Evolutionary conservation across 2,888 invertebrate species (phyloP), one percentile per base, ranked within the genome.

Genomic region (Caenorhabditis parvicauda): DNA sequence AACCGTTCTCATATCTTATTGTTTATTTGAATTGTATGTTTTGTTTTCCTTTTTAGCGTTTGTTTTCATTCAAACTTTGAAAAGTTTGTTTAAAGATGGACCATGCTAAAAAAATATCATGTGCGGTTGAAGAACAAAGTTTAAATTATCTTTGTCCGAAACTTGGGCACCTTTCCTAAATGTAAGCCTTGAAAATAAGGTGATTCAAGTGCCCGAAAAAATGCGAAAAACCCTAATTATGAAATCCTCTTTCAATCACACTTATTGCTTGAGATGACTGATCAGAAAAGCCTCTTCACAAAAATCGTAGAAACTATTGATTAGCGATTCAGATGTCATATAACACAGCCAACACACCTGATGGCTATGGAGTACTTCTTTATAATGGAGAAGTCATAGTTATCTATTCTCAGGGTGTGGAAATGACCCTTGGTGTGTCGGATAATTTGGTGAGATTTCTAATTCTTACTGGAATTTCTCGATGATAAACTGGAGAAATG

Each of bases 301-400:
- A n/a, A n/a, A n/a, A n/a, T n/a, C n/a, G n/a, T n/a, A n/a, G n/a
- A n/a, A n/a, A n/a, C n/a, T n/a, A n/a, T n/a, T n/a, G n/a, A n/a
- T n/a, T n/a, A n/a, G n/a, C n/a, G n/a, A n/a, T n/a, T n/a, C 17
- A 49, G 81, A 94, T 96, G 95, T 92, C 94, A 68, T 84, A 95
- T 66, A 96, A 96, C 83, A 93, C 92, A 65, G 91, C 95, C 54
- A 94, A 96, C 83, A 89, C 92, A 53, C 90, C 91, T 81, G 81
- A 81, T 41, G 80, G 90, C 63, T 93, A 94, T 48, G 96, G 96
- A 48, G 94, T 98, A 35, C 86, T 98, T 54, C 91, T 96, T 80
- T 94, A 92, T 82, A 87, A 90, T 69, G 93, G 94, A 75, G 96
- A 96, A 41, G 63, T 62, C 2, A 70, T 70, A 19, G 59, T 70